phyloP scores from a whole-genome alignment of 2,888 invertebrate genomes.

The Agrochola circellaris region DNA sequence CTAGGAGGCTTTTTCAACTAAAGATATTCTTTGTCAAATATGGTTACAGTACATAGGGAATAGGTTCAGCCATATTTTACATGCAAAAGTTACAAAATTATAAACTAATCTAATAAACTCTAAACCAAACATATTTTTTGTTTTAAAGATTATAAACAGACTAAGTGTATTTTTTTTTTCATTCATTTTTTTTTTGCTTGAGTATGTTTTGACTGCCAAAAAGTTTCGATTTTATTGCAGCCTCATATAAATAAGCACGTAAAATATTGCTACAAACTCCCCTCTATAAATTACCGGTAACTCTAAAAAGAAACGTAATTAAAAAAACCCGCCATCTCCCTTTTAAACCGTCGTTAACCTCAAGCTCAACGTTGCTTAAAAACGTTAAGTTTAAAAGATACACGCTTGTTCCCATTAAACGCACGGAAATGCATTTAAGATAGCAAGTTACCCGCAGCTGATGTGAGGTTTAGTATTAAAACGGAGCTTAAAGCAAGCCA shows the following conservation, averaged over 20 bases:
- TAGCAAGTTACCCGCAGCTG: conserved; percentile 54
- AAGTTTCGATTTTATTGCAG: not conserved
- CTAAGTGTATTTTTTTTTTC: too few relatives aligned
- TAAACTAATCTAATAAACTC: not conserved
- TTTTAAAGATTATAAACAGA: not conserved
- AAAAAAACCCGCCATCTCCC: conserved; percentile 8
- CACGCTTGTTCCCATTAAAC: conserved; percentile 51
- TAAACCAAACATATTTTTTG: not conserved
- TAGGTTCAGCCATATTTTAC: not conserved
- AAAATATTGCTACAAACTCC: not conserved
- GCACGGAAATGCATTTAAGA: conserved; percentile 65
- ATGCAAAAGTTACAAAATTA: not conserved
- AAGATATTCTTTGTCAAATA: not conserved
- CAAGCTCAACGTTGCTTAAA: conserved; percentile 37
- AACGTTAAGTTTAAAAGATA: conserved; percentile 51
- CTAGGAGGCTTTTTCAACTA: not conserved
- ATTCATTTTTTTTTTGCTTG: not conserved
- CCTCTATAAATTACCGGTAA: conserved; percentile 5
- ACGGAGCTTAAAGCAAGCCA: conserved; percentile 54
- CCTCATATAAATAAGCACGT: not conserved
- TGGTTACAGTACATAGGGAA: not conserved
- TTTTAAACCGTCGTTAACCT: conserved; percentile 26
- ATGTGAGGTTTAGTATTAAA: conserved; percentile 63
- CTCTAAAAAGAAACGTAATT: conserved; percentile 42
- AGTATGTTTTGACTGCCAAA: not conserved